Conservation (phyloP, 2,113 vertebrate species). For the Naja naja region DNA sequence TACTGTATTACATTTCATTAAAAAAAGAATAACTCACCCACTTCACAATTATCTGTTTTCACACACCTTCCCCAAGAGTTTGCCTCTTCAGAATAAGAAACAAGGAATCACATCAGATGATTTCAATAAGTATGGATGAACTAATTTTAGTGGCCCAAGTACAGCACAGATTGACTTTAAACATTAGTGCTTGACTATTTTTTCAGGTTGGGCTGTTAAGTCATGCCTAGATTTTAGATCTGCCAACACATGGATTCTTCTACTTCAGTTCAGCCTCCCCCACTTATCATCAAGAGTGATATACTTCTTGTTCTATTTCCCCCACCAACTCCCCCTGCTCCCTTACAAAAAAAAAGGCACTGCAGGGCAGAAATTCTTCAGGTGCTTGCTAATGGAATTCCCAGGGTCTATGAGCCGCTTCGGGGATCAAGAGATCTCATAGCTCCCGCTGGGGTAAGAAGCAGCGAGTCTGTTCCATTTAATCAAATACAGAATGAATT, state of each 20-base stretch:
- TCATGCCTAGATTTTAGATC: constrained; percentile 65
- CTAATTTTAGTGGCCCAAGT: constrained; percentile 26
- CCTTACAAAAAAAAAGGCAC: constrained; percentile 71
- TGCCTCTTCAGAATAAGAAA: constrained; percentile 13
- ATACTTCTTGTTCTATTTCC: constrained; percentile 72
- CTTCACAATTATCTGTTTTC: constrained; percentile 11
- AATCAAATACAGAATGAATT: constrained; percentile 73
- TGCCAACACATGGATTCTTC: constrained; percentile 63
- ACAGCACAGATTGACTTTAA: constrained; percentile 21
- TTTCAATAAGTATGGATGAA: constrained; percentile 9
- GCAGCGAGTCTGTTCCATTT: constrained; percentile 70
- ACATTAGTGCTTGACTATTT: constrained; percentile 34
- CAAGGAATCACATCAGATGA: constrained; percentile 16
- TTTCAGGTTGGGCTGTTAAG: constrained; percentile 58
- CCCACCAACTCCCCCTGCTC: constrained; percentile 57
- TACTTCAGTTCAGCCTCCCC: constrained; percentile 45
- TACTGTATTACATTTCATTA: constrained; percentile 27
- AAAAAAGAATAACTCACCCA: constrained; percentile 51
- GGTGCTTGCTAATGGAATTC: constrained; percentile 71
- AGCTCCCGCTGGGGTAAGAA: constrained; percentile 71
- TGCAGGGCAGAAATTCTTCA: constrained; percentile 80
- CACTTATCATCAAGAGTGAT: constrained; percentile 20
- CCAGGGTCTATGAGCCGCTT: constrained; percentile 71
- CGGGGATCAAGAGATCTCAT: constrained; percentile 71
- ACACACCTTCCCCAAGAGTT: background rate